Percentiles rank a stretch among this genome's conserved stretches.
Conservation (phyloP, 2,888 invertebrate species). For the Galeopsomyia nigrocyanea region DNA sequence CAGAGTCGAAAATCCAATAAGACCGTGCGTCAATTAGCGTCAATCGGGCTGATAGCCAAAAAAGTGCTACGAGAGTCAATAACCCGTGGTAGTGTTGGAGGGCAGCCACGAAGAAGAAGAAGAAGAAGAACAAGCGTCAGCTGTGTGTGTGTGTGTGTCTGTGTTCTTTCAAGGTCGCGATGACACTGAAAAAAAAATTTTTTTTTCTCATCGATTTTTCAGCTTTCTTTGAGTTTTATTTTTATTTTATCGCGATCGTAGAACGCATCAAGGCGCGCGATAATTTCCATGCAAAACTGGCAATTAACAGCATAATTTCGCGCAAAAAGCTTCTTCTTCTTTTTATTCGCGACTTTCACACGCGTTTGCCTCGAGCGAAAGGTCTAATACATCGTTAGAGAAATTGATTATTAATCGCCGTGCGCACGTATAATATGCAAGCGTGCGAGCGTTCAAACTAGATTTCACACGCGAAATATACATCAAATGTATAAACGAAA, state of each 20-base stretch:
- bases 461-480: too few relatives aligned
- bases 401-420: conserved; percentile 39
- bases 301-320: not conserved
- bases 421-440: not conserved
- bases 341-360: conserved; percentile 34
- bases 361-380: conserved; percentile 14
- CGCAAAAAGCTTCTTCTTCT: not conserved
- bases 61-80: conserved; percentile 15
- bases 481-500: conserved; percentile 5
- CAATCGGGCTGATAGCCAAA: not conserved
- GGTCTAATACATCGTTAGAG: conserved; percentile 5
- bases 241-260: too few relatives aligned
- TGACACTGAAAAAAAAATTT: not conserved
- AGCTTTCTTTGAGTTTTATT: too few relatives aligned
- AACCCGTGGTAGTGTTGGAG: not conserved
- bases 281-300: not conserved
- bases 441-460: not conserved
- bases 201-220: not conserved
- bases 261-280: not conserved
- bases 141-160: not conserved
- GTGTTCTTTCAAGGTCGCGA: conserved; percentile 37
- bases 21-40: not conserved
- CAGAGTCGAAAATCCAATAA: not conserved
- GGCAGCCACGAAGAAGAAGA: not conserved
- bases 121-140: not conserved